Percentiles rank a stretch among this genome's conserved stretches.
phyloP scores from a whole-genome alignment of 2,113 vertebrate genomes.

The Nestor notabilis region DNA sequence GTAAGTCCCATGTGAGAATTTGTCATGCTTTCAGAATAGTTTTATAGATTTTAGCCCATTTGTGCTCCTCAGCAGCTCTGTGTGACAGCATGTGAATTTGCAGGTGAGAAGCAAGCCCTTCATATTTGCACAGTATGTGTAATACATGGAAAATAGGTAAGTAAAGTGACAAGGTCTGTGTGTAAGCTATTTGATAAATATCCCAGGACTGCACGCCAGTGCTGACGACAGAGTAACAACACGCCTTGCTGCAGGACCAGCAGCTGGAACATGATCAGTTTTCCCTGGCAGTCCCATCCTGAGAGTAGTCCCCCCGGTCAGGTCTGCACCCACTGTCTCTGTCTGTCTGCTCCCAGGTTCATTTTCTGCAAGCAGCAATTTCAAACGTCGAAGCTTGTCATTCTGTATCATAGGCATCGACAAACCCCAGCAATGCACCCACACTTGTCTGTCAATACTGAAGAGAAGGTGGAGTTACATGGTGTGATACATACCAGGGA shows the following conservation, averaged over 20 bases:
- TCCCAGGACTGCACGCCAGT: not conserved
- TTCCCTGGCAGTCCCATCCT: not conserved
- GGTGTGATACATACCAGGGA: rapidly evolving
- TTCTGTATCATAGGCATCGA: not conserved
- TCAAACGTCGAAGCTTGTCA: rapidly evolving
- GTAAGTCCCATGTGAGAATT: not conserved
- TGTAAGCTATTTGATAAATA: not conserved
- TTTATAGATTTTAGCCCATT: not conserved
- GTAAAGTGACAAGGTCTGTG: not conserved
- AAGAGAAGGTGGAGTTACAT: not conserved
- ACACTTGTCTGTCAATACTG: rapidly evolving
- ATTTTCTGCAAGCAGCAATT: not conserved
- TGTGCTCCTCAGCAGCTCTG: not conserved
- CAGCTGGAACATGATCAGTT: no score
- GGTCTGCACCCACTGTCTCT: not conserved
- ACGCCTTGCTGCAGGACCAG: not conserved
- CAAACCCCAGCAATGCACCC: not conserved
- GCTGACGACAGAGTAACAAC: not conserved
- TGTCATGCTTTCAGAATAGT: not conserved
- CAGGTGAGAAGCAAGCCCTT: not conserved
- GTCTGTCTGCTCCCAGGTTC: not conserved
- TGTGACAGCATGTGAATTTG: not conserved
- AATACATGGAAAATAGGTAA: not conserved
- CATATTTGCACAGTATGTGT: not conserved
- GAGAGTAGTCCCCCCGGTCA: rapidly evolving